Conservation (phyloP, 2,888 invertebrate genomes). For the Nebria salina region DNA sequence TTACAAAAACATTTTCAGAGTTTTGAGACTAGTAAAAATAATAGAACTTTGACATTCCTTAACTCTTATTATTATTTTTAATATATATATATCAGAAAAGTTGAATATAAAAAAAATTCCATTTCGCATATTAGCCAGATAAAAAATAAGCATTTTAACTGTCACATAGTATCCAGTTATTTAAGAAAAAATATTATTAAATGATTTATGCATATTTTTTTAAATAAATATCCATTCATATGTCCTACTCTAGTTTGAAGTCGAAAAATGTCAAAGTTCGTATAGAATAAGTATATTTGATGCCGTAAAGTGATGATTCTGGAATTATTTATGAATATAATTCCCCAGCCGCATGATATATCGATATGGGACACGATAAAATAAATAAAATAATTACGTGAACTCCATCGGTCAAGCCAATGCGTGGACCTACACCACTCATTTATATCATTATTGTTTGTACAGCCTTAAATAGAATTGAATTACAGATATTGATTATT, state of each 20-base stretch:
- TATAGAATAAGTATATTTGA: conserved; percentile 1
- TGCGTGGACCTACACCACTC: background rate
- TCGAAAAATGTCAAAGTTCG: conserved; percentile 5
- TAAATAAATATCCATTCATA: too few species aligned
- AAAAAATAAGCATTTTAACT: too few species aligned
- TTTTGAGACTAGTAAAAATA: too few species aligned
- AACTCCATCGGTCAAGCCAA: background rate
- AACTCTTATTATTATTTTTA: too few species aligned
- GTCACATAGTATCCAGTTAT: too few species aligned
- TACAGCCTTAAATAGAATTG: background rate
- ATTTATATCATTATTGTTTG: background rate
- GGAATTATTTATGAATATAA: conserved; percentile 6
- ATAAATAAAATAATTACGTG: background rate
- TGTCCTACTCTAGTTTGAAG: background rate
- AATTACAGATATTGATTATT: background rate
- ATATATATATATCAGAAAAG: too few species aligned
- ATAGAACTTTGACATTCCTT: too few species aligned
- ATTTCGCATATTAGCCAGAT: too few species aligned
- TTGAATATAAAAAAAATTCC: too few species aligned
- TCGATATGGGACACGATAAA: background rate
- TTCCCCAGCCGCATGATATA: background rate
- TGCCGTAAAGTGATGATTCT: background rate
- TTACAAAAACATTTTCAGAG: too few species aligned
- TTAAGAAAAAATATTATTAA: too few species aligned
- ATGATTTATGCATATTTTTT: too few species aligned